Evolutionary conservation across 1,140 invertebrate species (phyloP).

Genomic region (Tetramorium parvispinum): DNA sequence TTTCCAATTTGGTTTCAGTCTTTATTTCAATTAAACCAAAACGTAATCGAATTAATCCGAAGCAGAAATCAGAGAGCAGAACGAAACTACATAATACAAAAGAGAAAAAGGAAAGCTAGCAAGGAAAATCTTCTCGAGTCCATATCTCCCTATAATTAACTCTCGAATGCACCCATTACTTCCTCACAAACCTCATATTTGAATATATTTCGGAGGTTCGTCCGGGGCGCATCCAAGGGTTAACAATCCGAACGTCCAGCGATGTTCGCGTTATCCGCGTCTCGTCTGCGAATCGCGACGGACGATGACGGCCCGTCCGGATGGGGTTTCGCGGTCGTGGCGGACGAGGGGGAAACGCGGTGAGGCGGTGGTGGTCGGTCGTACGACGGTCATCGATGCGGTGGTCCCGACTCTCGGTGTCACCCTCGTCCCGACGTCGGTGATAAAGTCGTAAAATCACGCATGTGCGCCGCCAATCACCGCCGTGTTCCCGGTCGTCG

Average conservation of each 20-base stretch:
- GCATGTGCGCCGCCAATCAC: constrained; percentile 76
- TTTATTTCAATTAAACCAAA: neutral
- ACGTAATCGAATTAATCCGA: neutral
- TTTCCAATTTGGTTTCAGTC: neutral
- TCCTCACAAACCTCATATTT: neutral
- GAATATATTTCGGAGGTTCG: neutral
- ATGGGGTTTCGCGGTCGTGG: constrained; percentile 5
- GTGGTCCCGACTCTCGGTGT: constrained; percentile 68
- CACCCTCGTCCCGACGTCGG: constrained; percentile 15
- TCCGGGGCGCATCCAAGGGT: neutral
- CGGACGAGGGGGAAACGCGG: constrained; percentile 35
- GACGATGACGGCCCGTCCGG: neutral
- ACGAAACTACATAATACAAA: neutral
- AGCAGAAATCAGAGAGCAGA: neutral
- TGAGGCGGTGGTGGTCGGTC: constrained; percentile 16
- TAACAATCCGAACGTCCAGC: constrained; percentile 7
- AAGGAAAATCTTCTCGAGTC: constrained; percentile 38
- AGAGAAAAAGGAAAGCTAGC: neutral
- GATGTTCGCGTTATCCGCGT: constrained; percentile 17
- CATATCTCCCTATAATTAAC: neutral
- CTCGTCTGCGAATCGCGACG: constrained; percentile 6
- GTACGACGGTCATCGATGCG: constrained; percentile 28
- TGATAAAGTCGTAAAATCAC: constrained; percentile 69
- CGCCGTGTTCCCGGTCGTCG: constrained; percentile 62
- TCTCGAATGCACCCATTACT: neutral